phyloP scores from a whole-genome alignment of 1,140 invertebrate species.

The Zophobas atratus region DNA sequence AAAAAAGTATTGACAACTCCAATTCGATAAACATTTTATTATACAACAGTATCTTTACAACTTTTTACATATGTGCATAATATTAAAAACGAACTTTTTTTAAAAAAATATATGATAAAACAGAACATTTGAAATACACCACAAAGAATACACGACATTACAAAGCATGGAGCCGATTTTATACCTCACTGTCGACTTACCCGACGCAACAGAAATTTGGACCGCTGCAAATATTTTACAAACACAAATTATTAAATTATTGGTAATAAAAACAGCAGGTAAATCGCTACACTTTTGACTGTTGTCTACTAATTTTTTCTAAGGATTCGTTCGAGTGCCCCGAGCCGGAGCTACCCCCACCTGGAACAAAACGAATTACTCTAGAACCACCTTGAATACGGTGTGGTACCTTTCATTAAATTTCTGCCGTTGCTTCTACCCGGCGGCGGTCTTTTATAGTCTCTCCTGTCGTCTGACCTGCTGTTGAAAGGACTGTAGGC shows the following conservation, averaged over 20 bases:
- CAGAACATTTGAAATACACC: conserved; percentile 9
- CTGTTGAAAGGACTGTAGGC: conserved; percentile 62
- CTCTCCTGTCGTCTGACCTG: conserved; percentile 60
- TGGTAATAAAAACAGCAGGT: conserved; percentile 51
- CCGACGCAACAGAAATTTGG: conserved; percentile 35
- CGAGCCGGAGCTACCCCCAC: conserved; percentile 62
- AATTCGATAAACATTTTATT: conserved; percentile 38
- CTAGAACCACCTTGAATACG: conserved; percentile 25
- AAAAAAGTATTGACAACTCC: conserved; percentile 6
- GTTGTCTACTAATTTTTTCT: conserved; percentile 61
- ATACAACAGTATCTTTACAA: conserved; percentile 60
- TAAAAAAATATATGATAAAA: conserved; percentile 41
- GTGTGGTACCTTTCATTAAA: conserved; percentile 56
- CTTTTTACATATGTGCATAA: conserved; percentile 38
- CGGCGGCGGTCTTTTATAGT: conserved; percentile 57
- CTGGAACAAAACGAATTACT: background rate
- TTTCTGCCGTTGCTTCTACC: conserved; percentile 56
- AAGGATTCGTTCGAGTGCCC: conserved; percentile 65
- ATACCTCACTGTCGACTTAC: conserved; percentile 3
- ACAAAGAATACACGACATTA: conserved; percentile 15
- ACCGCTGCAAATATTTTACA: conserved; percentile 27
- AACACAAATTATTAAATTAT: conserved; percentile 4
- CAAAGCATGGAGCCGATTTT: conserved; percentile 15
- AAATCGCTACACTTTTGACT: conserved; percentile 64
- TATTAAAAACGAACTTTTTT: conserved; percentile 41